Evolutionary conservation across 2,113 vertebrate species (phyloP).

Genomic region (Dicaeum eximium): DNA sequence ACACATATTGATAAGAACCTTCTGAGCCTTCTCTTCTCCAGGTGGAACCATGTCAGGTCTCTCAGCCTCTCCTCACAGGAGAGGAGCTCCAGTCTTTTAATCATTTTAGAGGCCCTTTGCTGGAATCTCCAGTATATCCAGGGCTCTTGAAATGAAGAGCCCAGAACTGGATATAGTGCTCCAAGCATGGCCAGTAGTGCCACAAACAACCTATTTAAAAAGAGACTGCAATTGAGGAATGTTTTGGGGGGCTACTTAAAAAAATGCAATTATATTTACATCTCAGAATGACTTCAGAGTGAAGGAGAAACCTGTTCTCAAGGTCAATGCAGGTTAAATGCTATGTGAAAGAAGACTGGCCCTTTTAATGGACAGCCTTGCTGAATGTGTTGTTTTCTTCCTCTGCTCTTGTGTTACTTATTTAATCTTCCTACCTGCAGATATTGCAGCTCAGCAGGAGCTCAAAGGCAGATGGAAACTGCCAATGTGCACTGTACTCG

Average conservation of each 20-base stretch:
- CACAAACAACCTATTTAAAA: not conserved
- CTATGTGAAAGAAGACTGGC: not conserved
- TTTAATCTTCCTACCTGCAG: not conserved
- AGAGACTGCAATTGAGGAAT: not conserved
- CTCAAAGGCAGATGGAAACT: not conserved
- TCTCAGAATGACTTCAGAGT: not conserved
- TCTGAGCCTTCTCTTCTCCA: not conserved
- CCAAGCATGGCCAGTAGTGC: not conserved
- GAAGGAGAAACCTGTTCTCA: not conserved
- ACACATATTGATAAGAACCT: not conserved
- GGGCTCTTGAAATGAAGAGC: not conserved
- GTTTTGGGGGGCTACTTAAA: not conserved
- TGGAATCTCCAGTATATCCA: not conserved
- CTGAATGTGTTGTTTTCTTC: not conserved
- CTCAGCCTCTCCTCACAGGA: not conserved
- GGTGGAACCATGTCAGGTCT: not conserved
- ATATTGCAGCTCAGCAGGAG: slow-evolving; percentile 5
- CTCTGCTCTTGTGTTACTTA: not conserved
- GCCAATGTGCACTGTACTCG: not conserved
- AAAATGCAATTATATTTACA: not conserved
- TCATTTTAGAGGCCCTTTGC: not conserved
- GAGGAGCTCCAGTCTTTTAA: not conserved
- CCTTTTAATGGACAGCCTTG: not conserved
- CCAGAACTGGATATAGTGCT: not conserved
- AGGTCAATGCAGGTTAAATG: not conserved